Conservation (phyloP, 2,888 invertebrate genomes). For the Choreutis nemorana region DNA sequence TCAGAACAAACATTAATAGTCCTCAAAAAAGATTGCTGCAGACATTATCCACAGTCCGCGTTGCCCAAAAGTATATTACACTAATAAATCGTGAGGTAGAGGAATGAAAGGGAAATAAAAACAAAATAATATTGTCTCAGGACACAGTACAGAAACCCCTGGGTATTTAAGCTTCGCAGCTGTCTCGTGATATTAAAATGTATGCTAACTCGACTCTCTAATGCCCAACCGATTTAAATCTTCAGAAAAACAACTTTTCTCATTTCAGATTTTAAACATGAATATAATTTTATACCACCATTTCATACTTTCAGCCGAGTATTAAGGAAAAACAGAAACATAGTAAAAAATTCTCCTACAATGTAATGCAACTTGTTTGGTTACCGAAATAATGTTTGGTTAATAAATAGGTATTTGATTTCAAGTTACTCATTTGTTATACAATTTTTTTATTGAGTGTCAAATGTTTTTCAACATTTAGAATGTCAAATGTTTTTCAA, state of each 20-base stretch:
- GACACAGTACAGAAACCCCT: slow-evolving; percentile 27
- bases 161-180: slow-evolving; percentile 28
- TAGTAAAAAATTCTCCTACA: no score
- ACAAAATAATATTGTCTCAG: slow-evolving; percentile 40
- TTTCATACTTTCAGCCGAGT: no score
- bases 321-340: no score
- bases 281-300: no score
- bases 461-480: no score
- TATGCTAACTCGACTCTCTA: slow-evolving; percentile 45
- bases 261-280: no score
- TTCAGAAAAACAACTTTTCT: slow-evolving; percentile 29
- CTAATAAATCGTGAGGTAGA: slow-evolving; percentile 35
- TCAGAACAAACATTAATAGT: slow-evolving; percentile 14
- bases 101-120: slow-evolving; percentile 29
- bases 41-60: slow-evolving; percentile 26
- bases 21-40: slow-evolving; percentile 22
- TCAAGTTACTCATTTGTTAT: no score
- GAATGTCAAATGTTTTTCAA: no score
- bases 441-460: no score
- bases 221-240: slow-evolving; percentile 49
- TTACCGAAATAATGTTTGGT: no score
- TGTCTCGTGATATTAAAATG: slow-evolving; percentile 48
- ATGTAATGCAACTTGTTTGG: no score
- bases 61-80: slow-evolving; percentile 32
- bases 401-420: no score